Evolutionary conservation across 1,140 invertebrate species (phyloP).

Genomic region (Dreissena rostriformis): DNA sequence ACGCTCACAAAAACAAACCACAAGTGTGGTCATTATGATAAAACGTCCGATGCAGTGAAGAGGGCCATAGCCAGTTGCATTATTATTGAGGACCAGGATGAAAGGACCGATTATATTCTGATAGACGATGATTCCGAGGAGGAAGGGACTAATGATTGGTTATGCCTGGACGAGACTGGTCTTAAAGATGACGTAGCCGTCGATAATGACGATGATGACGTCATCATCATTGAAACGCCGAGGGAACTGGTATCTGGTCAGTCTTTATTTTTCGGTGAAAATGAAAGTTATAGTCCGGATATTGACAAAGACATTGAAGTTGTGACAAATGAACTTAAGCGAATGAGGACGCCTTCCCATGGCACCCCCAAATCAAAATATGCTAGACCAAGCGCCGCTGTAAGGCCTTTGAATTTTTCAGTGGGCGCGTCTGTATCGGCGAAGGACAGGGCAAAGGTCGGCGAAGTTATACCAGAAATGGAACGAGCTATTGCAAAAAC

Average conservation of each 20-base stretch:
- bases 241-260: not conserved
- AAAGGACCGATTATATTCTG: not conserved
- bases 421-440: no score
- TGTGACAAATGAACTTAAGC: no score
- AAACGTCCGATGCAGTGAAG: constrained; percentile 36
- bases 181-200: not conserved
- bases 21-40: constrained; percentile 10
- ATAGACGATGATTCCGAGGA: constrained; percentile 4
- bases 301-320: not conserved
- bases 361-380: no score
- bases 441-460: not conserved
- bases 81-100: not conserved
- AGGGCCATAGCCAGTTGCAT: constrained; percentile 31
- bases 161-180: constrained; percentile 10
- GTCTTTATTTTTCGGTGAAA: not conserved
- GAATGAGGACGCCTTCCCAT: no score
- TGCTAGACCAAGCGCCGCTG: not conserved
- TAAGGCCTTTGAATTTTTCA: not conserved
- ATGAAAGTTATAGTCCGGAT: not conserved
- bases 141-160: not conserved
- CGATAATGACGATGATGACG: constrained; percentile 26
- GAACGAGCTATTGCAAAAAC: not conserved
- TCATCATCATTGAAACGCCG: constrained; percentile 36
- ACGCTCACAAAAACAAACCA: constrained; percentile 21
- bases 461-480: not conserved